A percentile compares a stretch with the other conserved stretches of the same genome.
These are phyloP conservation scores for Gobio occitaniae DNA, from an alignment of 2,797 vertebrate genomes.

Conservation along the genomic window DNA sequence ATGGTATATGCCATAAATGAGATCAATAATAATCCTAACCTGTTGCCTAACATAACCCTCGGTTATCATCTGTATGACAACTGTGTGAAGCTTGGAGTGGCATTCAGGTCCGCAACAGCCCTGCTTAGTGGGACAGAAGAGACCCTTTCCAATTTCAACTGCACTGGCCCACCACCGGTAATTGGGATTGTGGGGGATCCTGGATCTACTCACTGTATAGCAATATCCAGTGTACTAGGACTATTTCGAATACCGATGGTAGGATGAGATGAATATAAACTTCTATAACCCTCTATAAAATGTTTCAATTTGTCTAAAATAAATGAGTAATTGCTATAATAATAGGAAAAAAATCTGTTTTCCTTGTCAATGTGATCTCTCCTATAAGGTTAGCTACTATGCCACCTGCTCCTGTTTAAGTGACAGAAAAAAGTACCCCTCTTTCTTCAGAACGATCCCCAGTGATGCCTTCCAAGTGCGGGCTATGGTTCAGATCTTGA, in stretches of 20 bases:
- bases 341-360: neutral
- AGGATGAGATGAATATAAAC: constrained; percentile 34
- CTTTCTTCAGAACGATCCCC: constrained; percentile 29
- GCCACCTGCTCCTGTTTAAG: constrained; percentile 27
- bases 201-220: constrained; percentile 60
- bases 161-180: constrained; percentile 51
- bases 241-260: constrained; percentile 61
- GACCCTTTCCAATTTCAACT: constrained; percentile 28
- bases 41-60: constrained; percentile 75
- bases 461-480: constrained; percentile 37
- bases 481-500: constrained; percentile 69
- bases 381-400: constrained; percentile 8
- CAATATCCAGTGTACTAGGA: constrained; percentile 59
- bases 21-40: constrained; percentile 69
- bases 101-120: constrained; percentile 71
- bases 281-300: neutral
- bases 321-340: neutral
- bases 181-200: constrained; percentile 62
- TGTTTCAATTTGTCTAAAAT: neutral
- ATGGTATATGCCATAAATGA: constrained; percentile 74
- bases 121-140: constrained; percentile 57
- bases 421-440: constrained; percentile 14
- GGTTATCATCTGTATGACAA: constrained; percentile 69
- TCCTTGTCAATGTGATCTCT: neutral
- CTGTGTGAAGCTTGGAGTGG: constrained; percentile 70